Base-by-base conservation (phyloP, 2,888 invertebrate genomes). In the Tinea semifulvella region DNA sequence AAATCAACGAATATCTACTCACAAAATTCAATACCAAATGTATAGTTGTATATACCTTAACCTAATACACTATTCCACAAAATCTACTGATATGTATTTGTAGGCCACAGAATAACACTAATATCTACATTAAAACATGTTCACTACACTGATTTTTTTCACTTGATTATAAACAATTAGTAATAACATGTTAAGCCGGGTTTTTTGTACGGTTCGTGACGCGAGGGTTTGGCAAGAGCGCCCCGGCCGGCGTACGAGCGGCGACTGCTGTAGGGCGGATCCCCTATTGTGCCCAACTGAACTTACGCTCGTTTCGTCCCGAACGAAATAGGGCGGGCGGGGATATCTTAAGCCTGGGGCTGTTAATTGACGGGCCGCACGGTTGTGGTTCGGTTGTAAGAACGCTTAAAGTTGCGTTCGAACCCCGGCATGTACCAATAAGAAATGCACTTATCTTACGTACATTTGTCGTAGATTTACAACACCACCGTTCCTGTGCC, bases 201-300 rank as follows among this genome's bases (percentile, higher is more conserved):
- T 3, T 36, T 36, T 10, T 45, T 14, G 8, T 6, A 8, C 35
- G 17, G 11, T 35, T 49, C 50, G 47, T 42, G 42, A 11, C 31
- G 25, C 11, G 11, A 8, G 48, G 53, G 56, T 52, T 55, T 53
- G 54, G 56, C 52, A 59, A 55, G 56, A 57, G 58, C 59, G 61
- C 56, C 52, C 59, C 55, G 55, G 57, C 58, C 59, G 61, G 59
- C 58, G 67, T 65, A 67, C 70, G 65, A 70, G 72, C 72, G 72
- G 65, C 74, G 70, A 74, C 74, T 74, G 68, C 44, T 57, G 59
- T 51, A 43, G 42, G 44, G 53, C 48, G 57, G 58, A 16, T 16
- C 40, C 45, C 39, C 27, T 17, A 39, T 28, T 16, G 45, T 27
- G 39, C 11, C 18, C 18, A 11, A 8, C 4, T 14, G 13, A 31